A percentile compares a stretch with the other conserved stretches of the same genome.
phyloP scores from a whole-genome alignment of 1,140 invertebrate genomes.

The Ceratina australensis region DNA sequence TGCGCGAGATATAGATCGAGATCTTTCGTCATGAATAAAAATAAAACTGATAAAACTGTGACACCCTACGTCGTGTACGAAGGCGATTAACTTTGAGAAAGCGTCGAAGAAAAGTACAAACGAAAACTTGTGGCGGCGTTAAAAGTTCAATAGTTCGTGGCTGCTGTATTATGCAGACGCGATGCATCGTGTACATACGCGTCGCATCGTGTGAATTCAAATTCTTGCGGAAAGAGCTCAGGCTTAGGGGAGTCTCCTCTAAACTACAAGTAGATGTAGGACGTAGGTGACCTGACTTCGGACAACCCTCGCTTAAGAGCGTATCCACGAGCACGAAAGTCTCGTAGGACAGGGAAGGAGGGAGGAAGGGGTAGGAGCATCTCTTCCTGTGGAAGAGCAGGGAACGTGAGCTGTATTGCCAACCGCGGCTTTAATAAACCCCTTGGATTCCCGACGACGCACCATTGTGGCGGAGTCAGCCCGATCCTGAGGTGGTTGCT shows the following conservation, averaged over 20 bases:
- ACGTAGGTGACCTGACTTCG: conserved; percentile 53
- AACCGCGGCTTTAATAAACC: conserved; percentile 78
- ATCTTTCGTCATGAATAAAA: too few species aligned
- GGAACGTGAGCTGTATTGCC: conserved; percentile 78
- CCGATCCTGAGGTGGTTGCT: conserved; percentile 60
- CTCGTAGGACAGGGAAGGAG: neutral
- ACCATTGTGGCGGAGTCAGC: conserved; percentile 72
- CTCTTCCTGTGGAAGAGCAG: conserved; percentile 64
- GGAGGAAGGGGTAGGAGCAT: neutral
- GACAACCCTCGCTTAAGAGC: conserved; percentile 49
- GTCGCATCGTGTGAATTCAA: conserved; percentile 33
- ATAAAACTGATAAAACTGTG: too few species aligned
- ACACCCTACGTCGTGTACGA: too few species aligned
- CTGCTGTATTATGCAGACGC: conserved; percentile 7
- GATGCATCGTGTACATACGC: too few species aligned
- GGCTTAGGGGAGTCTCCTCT: conserved; percentile 41
- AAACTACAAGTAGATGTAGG: conserved; percentile 49
- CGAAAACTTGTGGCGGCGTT: neutral
- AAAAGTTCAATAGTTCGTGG: conserved; percentile 32
- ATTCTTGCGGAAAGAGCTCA: conserved; percentile 32
- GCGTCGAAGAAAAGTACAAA: too few species aligned
- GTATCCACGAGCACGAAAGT: conserved; percentile 35
- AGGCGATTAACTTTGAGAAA: too few species aligned
- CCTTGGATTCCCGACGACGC: conserved; percentile 73
- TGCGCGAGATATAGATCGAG: too few species aligned